phyloP scores from a whole-genome alignment of 2,888 invertebrate species.

The Carterocephalus palaemon region DNA sequence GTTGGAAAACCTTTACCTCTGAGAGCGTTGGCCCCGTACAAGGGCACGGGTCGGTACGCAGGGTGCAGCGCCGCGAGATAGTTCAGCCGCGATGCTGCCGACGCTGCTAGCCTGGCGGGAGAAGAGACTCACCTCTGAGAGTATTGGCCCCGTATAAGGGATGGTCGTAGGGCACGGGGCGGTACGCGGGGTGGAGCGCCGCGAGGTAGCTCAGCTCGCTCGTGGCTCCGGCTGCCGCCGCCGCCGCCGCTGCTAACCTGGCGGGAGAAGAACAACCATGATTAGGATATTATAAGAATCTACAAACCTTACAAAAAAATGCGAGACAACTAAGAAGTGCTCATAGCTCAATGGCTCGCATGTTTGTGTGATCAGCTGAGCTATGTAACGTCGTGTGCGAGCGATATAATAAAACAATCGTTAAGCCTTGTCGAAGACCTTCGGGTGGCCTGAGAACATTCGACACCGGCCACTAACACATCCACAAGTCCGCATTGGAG shows the following conservation, averaged over 20 bases:
- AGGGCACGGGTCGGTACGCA: constrained; percentile 80
- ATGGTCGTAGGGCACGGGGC: constrained; percentile 81
- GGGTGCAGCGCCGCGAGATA: constrained; percentile 75
- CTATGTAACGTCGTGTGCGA: no score
- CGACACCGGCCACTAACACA: no score
- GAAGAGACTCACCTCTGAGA: constrained; percentile 61
- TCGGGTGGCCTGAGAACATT: no score
- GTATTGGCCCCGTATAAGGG: constrained; percentile 76
- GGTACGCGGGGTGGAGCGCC: constrained; percentile 76
- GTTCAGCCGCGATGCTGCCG: constrained; percentile 72
- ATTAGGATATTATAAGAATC: no score
- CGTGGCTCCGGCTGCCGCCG: constrained; percentile 70
- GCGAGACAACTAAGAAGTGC: no score
- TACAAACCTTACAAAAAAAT: no score
- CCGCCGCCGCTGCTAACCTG: constrained; percentile 72
- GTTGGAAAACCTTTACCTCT: constrained; percentile 62
- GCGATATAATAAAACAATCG: no score
- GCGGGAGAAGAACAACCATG: no score
- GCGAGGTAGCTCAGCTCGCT: constrained; percentile 76
- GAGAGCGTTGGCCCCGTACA: constrained; percentile 74
- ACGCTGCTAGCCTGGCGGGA: constrained; percentile 63
- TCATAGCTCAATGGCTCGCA: no score
- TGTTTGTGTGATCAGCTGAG: no score
- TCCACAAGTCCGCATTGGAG: no score
- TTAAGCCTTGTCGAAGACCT: no score